phyloP scores from a whole-genome alignment of 2,888 invertebrate genomes.

The Chaetoderma sp. region DNA sequence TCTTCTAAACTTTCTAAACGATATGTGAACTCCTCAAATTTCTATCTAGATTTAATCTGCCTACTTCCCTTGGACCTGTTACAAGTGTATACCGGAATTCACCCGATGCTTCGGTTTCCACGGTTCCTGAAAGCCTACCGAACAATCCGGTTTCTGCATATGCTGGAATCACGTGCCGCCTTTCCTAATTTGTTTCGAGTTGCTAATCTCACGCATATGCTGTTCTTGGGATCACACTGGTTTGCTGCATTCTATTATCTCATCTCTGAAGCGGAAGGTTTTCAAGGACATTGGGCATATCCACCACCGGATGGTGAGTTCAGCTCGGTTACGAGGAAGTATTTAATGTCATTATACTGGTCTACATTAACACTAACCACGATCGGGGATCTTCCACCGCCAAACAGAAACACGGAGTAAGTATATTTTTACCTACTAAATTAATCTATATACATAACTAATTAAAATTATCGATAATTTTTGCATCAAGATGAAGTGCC shows the following conservation, averaged over 20 bases:
- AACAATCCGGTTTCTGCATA: constrained; percentile 87
- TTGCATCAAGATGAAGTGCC: too few species aligned
- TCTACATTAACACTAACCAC: constrained; percentile 95
- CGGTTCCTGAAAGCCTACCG: constrained; percentile 79
- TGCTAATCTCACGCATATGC: constrained; percentile 92
- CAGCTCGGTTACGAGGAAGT: constrained; percentile 90
- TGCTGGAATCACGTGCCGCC: constrained; percentile 94
- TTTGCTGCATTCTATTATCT: constrained; percentile 98
- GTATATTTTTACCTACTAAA: constrained; percentile 68
- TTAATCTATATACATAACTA: not conserved
- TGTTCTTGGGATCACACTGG: constrained; percentile 95
- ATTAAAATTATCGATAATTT: too few species aligned
- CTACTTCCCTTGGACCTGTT: constrained; percentile 88
- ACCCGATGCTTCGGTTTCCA: constrained; percentile 81
- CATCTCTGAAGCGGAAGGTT: constrained; percentile 79
- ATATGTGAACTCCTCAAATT: constrained; percentile 86
- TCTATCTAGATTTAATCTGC: constrained; percentile 85
- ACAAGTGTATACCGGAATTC: constrained; percentile 79
- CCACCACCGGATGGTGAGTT: constrained; percentile 76
- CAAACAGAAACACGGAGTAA: constrained; percentile 97
- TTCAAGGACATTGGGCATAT: constrained; percentile 72
- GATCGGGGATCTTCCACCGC: constrained; percentile 94
- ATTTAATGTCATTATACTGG: constrained; percentile 95
- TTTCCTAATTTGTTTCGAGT: constrained; percentile 97
- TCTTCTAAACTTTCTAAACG: constrained; percentile 89